Percentiles rank a stretch among this genome's conserved stretches.
These are phyloP conservation scores for Arothron firmamentum DNA, from an alignment of 2,113 vertebrate genomes.

Conservation along the genomic window DNA sequence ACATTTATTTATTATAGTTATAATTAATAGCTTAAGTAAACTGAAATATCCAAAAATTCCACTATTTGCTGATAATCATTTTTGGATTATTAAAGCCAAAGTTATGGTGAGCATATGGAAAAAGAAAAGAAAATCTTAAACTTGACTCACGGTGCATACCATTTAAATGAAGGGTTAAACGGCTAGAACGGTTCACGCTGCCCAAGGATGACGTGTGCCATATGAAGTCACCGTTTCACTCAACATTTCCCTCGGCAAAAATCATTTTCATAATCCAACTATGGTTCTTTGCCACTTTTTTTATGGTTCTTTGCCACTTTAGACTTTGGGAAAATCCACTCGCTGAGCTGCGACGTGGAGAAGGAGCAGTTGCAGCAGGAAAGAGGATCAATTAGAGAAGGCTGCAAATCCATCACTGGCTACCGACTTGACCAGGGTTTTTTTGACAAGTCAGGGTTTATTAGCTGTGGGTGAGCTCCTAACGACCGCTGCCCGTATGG, in stretches of 20 bases:
- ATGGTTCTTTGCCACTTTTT: slow-evolving; percentile 50
- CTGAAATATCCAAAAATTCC: too few species aligned
- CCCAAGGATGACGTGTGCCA: slow-evolving; percentile 46
- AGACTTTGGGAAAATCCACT: slow-evolving; percentile 51
- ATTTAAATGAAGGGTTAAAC: neutral
- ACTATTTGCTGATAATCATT: too few species aligned
- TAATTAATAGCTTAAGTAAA: too few species aligned
- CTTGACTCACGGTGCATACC: too few species aligned
- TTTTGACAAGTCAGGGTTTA: slow-evolving; percentile 52
- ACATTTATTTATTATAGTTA: too few species aligned
- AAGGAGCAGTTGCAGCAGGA: slow-evolving; percentile 13
- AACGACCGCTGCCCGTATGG: slow-evolving; percentile 31
- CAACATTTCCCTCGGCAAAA: slow-evolving; percentile 66
- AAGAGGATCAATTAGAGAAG: slow-evolving; percentile 42
- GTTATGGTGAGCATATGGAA: too few species aligned
- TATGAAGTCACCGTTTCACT: slow-evolving; percentile 67
- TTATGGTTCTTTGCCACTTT: slow-evolving; percentile 52
- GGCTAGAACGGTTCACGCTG: neutral
- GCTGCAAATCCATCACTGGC: slow-evolving; percentile 53
- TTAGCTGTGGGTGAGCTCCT: slow-evolving; percentile 54
- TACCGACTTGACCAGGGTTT: slow-evolving; percentile 18
- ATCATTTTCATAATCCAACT: slow-evolving; percentile 42
- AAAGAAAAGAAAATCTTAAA: too few species aligned
- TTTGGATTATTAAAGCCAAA: too few species aligned
- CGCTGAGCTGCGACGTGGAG: slow-evolving; percentile 45